Evolutionary conservation across 1,140 invertebrate genomes (phyloP), one percentile per base, ranked within the genome.

Genomic region (Trypoxylus dichotomus): DNA sequence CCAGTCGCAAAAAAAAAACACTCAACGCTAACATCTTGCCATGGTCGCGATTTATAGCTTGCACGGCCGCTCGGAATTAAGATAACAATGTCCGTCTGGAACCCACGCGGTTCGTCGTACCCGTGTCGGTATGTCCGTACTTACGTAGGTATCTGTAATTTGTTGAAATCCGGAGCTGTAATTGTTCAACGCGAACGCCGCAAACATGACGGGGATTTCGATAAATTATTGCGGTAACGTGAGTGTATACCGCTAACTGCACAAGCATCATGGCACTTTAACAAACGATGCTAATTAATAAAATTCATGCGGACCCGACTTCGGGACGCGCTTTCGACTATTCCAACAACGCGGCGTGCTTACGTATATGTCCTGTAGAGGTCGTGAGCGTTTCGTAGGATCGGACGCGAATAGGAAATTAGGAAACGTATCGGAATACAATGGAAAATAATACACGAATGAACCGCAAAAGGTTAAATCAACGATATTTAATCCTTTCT

Each of bases 271-370:
- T 24, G 60, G 60, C 25, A 27, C 60, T 63, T 19, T 63, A 63
- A 63, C 60, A 63, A 63, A 63, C 24, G 60, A 63, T 11, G 60
- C 60, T 63, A 63, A 63, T 63, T 63, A 63, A 63, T 63, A 63
- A 63, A 63, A 63, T 63, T 63, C 60, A 63, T 63, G 60, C 60
- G 5, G 21, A 63, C n/a, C 19, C 21, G 25, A 6, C 21, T 25
- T 24, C 10, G 60, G 43, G 24, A 11, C 13, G 5, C 60, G 21
- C 60, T 15, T 63, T 27, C 60, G 19, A 27, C 60, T 63, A 24
- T 63, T 63, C 24, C 21, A 27, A 63, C 47, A 21, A 58, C 15
- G 21, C 21, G 60, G 19, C 60, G 19, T 24, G n/a, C 21, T 21
- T 47, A 47, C n/a, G 6, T 47, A 47, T 7, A n/a, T 37, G 32